Base-by-base conservation (phyloP, 2,797 vertebrate species). In the Acrossocheilus fasciatus region DNA sequence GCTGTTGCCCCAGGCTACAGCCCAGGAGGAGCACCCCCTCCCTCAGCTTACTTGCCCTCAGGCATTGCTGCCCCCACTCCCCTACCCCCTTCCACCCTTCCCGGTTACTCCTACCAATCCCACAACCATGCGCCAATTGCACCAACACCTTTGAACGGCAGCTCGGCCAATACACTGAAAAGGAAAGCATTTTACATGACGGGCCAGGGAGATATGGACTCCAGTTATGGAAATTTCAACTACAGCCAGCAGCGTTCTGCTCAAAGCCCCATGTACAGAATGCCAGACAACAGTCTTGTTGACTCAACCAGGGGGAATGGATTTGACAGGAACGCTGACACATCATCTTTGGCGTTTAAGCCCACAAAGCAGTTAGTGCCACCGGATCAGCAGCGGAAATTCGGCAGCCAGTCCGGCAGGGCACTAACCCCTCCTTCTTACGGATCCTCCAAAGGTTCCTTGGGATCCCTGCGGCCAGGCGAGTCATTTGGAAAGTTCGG, bases 141-240 rank as follows among this genome's bases (percentile, higher is more conserved):
- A 0, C 97, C 97, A 1, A 97, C 98, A 59, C 97, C 97, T 92
- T 95, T 99, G 94, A 96, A 97, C 88, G 97, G 97, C 93, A 98
- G 96, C 94, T 97, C 98, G 6, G 97, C 98, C 90, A 98, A 96
- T 94, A 98, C 98, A 89, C 96, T 99, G 93, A 99, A 99, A 96
- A 96, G 98, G 92, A 99, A 99, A 96, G 98, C 98, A 94, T 99
- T 99, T 95, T 99, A 99, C 91, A 99, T 99, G 98, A 97, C 97
- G 90, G 97, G 97, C 92, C 98, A 98, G 94, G 98, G 97, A 94
- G 98, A 99, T 90, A 97, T 99, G 96, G 98, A 99, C 95, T 96
- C 98, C 91, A 96, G 95, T 94, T 99, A 99, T 93, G 97, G 96
- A 94, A 97, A 97, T 95, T 99, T 99, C 93, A 98, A 93, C 96